A percentile compares a stretch with the other conserved stretches of the same genome.
phyloP scores from a whole-genome alignment of 2,888 invertebrate genomes.

The Drosophila mimica region DNA sequence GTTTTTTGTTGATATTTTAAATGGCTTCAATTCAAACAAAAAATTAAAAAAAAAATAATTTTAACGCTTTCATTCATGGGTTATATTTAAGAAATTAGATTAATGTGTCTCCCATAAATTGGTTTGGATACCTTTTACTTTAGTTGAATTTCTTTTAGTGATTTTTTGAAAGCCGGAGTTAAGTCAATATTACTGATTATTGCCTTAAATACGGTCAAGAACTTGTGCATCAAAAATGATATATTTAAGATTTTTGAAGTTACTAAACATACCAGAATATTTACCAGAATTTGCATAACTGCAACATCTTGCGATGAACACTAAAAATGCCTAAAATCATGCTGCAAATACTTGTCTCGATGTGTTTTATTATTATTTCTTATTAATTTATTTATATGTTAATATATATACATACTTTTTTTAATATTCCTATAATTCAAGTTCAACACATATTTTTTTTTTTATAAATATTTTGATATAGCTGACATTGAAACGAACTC shows the following conservation, averaged over 20 bases:
- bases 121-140: no score
- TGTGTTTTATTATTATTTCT: not conserved
- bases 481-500: slow-evolving; percentile 1
- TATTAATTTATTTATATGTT: not conserved
- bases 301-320: not conserved
- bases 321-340: not conserved
- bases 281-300: not conserved
- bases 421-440: not conserved
- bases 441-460: not conserved
- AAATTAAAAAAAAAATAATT: no score
- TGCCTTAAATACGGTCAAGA: no score
- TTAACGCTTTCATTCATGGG: no score
- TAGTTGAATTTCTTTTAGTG: no score
- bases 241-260: no score
- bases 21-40: not conserved
- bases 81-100: no score
- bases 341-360: not conserved
- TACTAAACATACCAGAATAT: not conserved
- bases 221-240: no score
- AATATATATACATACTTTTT: not conserved
- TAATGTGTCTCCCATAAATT: no score
- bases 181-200: no score
- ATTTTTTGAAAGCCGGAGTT: no score
- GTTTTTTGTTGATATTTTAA: not conserved
- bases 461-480: not conserved